Evolutionary conservation across 2,888 invertebrate genomes (phyloP), one percentile per base, ranked within the genome.

Genomic region (Pediacus dermestoides): DNA sequence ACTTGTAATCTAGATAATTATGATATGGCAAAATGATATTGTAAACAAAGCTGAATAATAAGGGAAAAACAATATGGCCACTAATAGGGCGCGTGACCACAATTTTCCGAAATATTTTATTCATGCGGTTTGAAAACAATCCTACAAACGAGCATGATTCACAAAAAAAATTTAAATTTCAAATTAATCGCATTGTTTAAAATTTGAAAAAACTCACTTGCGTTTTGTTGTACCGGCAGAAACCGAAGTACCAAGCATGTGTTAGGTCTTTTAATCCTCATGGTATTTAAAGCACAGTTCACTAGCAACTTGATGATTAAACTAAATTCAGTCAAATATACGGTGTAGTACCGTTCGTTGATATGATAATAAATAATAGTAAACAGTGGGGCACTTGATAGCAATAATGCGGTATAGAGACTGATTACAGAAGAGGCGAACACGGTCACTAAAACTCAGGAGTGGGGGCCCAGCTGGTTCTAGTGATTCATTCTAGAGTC

Each of bases 201-300:
- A 18, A 18, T 18, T 18, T 6, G 4, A 8, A 8, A 18, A 18
- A 23, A 28, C 28, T 28, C 14, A 56, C 57, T 50, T 42, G 41
- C 44, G 41, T 28, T 44, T 54, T 64, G 62, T 39, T 64, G 72
- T 44, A 76, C 59, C 11, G 80, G 78, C 63, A 75, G 73, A 56
- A 78, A 76, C 60, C 77, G 71, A 39, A 81, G 70, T 51, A 80
- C 76, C 53, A 81, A 72, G 65, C 79, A 80, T 55, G 78, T 76
- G 51, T 77, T 76, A 64, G 77, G 76, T 67, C 79, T 73, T 71
- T 78, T 81, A 61, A 80, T 75, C 71, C 80, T 75, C 80, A 80
- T 80, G 27, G 44, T 49, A 18, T 7, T 18, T 23, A 22, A 13
- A 23, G 15, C 27, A 31, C 12, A 14, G 34, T 13, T 30, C n/a